Evolutionary conservation across 2,888 invertebrate species (phyloP).

Genomic region (Callinectes sapidus): DNA sequence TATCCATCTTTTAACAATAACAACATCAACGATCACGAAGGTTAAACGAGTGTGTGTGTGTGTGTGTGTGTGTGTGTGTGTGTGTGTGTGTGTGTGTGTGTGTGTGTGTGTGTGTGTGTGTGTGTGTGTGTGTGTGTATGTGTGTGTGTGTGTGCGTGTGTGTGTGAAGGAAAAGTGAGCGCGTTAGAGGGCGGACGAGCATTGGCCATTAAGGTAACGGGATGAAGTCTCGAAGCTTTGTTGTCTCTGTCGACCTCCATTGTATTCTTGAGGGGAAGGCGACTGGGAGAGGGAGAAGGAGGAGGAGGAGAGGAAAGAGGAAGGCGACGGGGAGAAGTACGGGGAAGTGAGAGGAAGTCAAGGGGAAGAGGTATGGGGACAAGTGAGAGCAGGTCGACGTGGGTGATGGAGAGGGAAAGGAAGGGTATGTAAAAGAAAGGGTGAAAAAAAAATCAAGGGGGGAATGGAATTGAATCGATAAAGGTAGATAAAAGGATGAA

Average conservation of each 20-base stretch:
- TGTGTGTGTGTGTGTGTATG: slow-evolving; percentile 12
- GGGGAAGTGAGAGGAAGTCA: neutral
- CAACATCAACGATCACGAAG: neutral
- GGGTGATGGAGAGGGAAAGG: neutral
- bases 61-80: slow-evolving; percentile 9
- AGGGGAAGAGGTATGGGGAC: neutral
- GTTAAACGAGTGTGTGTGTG: neutral
- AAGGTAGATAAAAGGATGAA: neutral
- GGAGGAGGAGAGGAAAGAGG: neutral
- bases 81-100: slow-evolving; percentile 25
- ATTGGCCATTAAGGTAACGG: slow-evolving; percentile 28
- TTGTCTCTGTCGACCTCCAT: slow-evolving; percentile 10
- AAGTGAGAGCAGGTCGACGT: neutral
- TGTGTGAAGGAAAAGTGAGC: slow-evolving; percentile 31
- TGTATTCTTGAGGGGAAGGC: neutral
- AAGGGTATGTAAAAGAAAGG: neutral
- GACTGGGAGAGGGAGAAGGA: neutral
- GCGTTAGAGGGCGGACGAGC: slow-evolving; percentile 24
- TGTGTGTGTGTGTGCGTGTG: slow-evolving; percentile 8
- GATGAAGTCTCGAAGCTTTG: slow-evolving; percentile 26
- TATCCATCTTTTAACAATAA: neutral
- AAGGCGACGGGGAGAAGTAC: neutral
- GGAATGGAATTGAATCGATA: too few relatives aligned
- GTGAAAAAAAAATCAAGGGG: neutral
- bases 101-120: slow-evolving; percentile 12